Evolutionary conservation across 2,888 invertebrate species (phyloP).

Genomic region (Nycteola revayana): DNA sequence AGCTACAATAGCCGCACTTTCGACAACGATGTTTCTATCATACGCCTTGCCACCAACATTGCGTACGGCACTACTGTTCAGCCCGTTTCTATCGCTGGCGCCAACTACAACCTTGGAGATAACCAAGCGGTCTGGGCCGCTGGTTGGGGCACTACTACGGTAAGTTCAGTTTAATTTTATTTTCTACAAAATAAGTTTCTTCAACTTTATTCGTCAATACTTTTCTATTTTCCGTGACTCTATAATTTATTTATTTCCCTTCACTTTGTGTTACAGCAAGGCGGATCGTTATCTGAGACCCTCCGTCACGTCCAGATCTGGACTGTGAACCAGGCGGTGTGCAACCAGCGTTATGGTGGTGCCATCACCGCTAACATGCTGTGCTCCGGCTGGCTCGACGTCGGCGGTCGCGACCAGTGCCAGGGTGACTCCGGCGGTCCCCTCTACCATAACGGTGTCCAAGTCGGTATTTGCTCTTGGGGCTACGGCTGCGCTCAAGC

Average conservation of each 20-base stretch:
- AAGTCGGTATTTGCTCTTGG: slow-evolving; percentile 45
- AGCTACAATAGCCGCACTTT: slow-evolving; percentile 36
- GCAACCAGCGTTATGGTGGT: slow-evolving; percentile 31
- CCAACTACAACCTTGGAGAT: slow-evolving; percentile 42
- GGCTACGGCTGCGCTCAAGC: slow-evolving; percentile 34
- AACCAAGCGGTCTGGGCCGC: slow-evolving; percentile 52
- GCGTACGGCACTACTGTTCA: slow-evolving; percentile 31
- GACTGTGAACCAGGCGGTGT: slow-evolving; percentile 37
- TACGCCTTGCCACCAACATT: slow-evolving; percentile 38
- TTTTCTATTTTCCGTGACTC: neutral
- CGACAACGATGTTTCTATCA: slow-evolving; percentile 53
- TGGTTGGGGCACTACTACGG: slow-evolving; percentile 62
- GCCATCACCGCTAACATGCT: slow-evolving; percentile 43
- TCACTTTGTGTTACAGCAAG: slow-evolving; percentile 12
- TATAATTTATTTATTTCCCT: neutral
- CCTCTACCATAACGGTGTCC: slow-evolving; percentile 37
- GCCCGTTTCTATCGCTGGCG: slow-evolving; percentile 39
- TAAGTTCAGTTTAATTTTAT: slow-evolving; percentile 27
- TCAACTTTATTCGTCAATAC: neutral
- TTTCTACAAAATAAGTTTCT: too few relatives aligned
- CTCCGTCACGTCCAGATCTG: slow-evolving; percentile 47
- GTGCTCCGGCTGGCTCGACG: slow-evolving; percentile 46
- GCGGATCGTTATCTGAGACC: slow-evolving; percentile 27
- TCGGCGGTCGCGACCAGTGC: slow-evolving; percentile 51
- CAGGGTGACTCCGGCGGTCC: slow-evolving; percentile 45